These are phyloP conservation scores for Chelidonichthys spinosus DNA, from an alignment of 2,797 vertebrate genomes.

Conservation along the genomic window DNA sequence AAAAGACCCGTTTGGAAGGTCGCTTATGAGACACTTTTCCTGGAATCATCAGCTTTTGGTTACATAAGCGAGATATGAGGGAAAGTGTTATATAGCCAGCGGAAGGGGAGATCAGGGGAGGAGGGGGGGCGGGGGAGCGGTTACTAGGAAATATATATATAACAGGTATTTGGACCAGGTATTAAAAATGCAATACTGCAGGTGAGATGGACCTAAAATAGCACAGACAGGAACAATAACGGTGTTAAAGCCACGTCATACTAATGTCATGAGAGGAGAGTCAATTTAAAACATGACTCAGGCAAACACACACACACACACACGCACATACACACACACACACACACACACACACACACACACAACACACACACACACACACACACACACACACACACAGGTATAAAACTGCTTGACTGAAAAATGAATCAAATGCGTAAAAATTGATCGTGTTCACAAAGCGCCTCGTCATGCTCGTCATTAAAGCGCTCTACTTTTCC, in stretches of 20 bases:
- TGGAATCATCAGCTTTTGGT: constrained; percentile 71
- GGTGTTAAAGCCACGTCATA: constrained; percentile 50
- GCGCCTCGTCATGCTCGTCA: constrained; percentile 55
- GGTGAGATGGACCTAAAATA: constrained; percentile 61
- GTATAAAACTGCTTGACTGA: constrained; percentile 29
- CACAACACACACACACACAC: constrained; percentile 2
- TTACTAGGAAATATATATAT: constrained; percentile 62
- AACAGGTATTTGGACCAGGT: constrained; percentile 63
- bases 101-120: constrained; percentile 43
- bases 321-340: neutral
- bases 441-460: constrained; percentile 51
- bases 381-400: constrained; percentile 17
- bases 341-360: neutral
- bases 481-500: constrained; percentile 61
- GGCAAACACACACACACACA: neutral
- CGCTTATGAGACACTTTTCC: constrained; percentile 65
- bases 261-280: constrained; percentile 39
- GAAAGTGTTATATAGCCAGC: constrained; percentile 50
- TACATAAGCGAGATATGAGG: constrained; percentile 62
- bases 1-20: constrained; percentile 64
- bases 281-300: constrained; percentile 22
- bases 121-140: constrained; percentile 53
- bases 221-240: constrained; percentile 47
- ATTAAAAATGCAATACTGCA: constrained; percentile 66
- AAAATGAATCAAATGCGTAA: constrained; percentile 49